Evolutionary conservation across 2,797 vertebrate genomes (phyloP).

Genomic region (Tenualosa thibaudeaui): DNA sequence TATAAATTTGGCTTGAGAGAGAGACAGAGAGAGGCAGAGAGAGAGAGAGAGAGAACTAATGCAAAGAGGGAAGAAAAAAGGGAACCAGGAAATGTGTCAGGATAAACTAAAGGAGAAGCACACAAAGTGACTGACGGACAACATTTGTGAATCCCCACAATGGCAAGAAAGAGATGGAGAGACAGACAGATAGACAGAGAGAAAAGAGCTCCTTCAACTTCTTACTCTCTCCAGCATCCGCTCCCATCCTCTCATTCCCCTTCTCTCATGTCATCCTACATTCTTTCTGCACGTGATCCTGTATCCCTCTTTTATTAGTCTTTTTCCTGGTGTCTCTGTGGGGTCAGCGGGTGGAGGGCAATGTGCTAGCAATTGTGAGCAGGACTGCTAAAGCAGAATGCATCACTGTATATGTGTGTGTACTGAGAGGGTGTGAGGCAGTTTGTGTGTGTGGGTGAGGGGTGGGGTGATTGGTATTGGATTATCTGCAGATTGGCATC

Average conservation of each 20-base stretch:
- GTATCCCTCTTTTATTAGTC: background rate
- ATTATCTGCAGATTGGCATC: background rate
- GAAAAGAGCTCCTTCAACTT: background rate
- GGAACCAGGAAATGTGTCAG: background rate
- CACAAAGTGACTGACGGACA: background rate
- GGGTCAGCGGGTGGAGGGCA: background rate
- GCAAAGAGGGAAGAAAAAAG: background rate
- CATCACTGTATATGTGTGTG: background rate
- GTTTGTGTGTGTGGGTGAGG: background rate
- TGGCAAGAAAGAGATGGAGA: background rate
- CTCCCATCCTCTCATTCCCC: background rate
- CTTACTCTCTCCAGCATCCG: background rate
- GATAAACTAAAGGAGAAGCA: no score
- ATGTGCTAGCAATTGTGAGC: background rate
- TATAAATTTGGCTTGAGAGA: background rate
- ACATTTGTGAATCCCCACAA: no score
- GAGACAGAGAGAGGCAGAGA: background rate
- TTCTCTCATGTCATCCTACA: background rate
- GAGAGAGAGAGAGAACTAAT: background rate
- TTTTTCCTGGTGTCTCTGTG: background rate
- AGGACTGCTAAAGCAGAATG: background rate
- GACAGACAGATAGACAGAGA: background rate
- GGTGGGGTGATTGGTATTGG: background rate
- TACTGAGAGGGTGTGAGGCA: no score
- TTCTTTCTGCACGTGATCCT: background rate